Percentiles rank a stretch among this genome's conserved stretches.
Conservation (phyloP, 2,888 invertebrate species). For the Dolomedes plantarius region DNA sequence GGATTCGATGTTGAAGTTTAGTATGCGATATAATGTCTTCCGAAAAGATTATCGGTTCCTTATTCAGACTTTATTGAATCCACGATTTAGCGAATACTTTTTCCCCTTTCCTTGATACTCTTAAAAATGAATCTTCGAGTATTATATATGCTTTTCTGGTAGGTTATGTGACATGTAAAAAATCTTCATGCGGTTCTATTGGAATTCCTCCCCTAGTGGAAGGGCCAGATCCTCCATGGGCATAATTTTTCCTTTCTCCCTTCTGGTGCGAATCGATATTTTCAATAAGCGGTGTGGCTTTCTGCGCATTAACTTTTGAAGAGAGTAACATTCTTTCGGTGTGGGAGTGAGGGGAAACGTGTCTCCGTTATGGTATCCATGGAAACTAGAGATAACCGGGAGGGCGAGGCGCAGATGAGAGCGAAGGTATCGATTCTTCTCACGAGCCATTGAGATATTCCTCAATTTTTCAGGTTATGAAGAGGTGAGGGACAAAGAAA, state of each 20-base stretch:
- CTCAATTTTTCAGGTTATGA: background rate
- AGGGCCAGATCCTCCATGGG: too few species aligned
- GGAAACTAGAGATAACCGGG: slow-evolving; percentile 15
- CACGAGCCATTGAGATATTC: background rate
- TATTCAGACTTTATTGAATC: too few species aligned
- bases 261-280: background rate
- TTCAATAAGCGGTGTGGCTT: slow-evolving; percentile 63
- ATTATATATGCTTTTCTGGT: too few species aligned
- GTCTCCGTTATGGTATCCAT: slow-evolving; percentile 55
- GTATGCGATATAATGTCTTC: too few species aligned
- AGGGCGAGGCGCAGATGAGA: background rate
- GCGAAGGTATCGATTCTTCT: slow-evolving; percentile 3
- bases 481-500: background rate
- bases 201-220: too few species aligned
- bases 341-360: background rate
- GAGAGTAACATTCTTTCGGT: slow-evolving; percentile 63
- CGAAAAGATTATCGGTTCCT: too few species aligned
- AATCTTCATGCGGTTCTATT: too few species aligned
- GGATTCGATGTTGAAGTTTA: too few species aligned
- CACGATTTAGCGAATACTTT: too few species aligned
- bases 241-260: background rate
- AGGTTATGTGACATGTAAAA: too few species aligned
- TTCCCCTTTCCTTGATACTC: too few species aligned
- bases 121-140: too few species aligned
- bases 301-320: slow-evolving; percentile 63